A percentile compares a stretch with the other conserved stretches of the same genome.
phyloP scores from a whole-genome alignment of 2,888 invertebrate genomes.

The Oscheius sp. region DNA sequence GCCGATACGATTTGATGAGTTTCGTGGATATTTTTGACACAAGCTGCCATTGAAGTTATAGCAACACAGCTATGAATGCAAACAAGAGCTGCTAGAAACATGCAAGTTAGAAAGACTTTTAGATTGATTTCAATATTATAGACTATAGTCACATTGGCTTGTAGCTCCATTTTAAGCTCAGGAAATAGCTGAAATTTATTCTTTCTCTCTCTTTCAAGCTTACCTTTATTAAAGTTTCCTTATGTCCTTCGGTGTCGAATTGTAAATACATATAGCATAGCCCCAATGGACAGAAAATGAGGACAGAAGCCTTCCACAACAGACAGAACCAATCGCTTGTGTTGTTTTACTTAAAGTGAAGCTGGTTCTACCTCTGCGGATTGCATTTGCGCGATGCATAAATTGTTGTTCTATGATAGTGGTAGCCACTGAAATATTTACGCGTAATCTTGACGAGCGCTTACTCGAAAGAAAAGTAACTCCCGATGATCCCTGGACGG shows the following conservation, averaged over 20 bases:
- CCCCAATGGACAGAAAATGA: no score
- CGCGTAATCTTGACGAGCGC: not conserved
- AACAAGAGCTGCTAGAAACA: not conserved
- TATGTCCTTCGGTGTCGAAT: not conserved
- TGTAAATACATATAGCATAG: no score
- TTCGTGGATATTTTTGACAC: not conserved
- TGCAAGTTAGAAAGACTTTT: not conserved
- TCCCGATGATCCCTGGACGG: not conserved
- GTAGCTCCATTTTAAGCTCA: not conserved
- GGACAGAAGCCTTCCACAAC: no score
- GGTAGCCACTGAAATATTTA: not conserved
- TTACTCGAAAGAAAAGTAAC: not conserved
- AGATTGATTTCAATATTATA: not conserved
- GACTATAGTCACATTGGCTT: not conserved
- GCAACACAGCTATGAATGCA: not conserved
- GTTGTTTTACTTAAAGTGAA: no score
- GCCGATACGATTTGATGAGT: not conserved
- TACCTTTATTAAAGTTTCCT: not conserved
- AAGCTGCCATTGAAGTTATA: not conserved
- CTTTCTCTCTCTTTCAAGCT: not conserved
- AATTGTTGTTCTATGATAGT: not conserved
- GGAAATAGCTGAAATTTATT: not conserved
- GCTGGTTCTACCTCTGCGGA: no score
- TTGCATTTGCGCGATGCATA: not conserved
- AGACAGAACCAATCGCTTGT: no score